Evolutionary conservation across 2,113 vertebrate genomes (phyloP).

Genomic region (Fregata magnificens): DNA sequence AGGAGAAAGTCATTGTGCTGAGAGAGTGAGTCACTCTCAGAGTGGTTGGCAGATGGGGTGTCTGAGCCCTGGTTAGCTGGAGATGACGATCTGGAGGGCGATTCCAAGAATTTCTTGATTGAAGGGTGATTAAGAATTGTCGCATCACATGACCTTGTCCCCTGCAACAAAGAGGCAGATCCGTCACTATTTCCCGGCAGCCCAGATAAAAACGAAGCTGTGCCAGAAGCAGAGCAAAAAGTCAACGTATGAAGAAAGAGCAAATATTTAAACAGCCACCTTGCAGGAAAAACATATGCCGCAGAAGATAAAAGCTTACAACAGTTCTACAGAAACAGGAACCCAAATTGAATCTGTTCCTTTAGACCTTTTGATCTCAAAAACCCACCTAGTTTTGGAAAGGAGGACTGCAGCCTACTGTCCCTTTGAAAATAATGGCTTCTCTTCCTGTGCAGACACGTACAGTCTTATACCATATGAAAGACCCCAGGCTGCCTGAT

Average conservation of each 20-base stretch:
- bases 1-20: conserved; percentile 85
- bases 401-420: not conserved
- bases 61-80: conserved; percentile 96
- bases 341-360: not conserved
- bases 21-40: conserved; percentile 92
- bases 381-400: not conserved
- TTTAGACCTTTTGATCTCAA: not conserved
- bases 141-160: conserved; percentile 81
- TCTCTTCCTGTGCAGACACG: not conserved
- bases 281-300: not conserved
- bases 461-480: not conserved
- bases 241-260: not conserved
- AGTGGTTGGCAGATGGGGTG: conserved; percentile 88
- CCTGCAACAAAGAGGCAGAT: conserved; percentile 59
- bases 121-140: conserved; percentile 94
- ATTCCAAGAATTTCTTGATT: conserved; percentile 93
- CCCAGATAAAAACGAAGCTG: not conserved
- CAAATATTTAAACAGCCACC: conserved; percentile 20
- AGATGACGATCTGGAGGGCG: conserved; percentile 92
- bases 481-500: not conserved
- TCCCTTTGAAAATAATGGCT: not conserved
- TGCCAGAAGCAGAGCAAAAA: not conserved
- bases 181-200: not conserved
- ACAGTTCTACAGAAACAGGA: not conserved
- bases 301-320: not conserved